These are phyloP conservation scores for Esox lucius DNA, from an alignment of 2,797 vertebrate species.

Conservation along the genomic window DNA sequence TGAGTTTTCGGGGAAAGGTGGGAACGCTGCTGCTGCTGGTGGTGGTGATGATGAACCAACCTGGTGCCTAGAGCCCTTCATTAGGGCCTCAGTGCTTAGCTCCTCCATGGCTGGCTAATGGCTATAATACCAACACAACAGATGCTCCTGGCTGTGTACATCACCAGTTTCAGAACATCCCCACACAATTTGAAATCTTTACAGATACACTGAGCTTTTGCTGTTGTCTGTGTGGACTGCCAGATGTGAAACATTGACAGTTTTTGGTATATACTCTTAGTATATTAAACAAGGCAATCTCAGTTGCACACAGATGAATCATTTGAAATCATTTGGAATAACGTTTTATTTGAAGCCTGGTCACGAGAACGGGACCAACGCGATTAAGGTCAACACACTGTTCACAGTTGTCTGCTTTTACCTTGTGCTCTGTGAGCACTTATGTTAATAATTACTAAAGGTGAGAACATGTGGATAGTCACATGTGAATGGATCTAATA, in stretches of 20 bases:
- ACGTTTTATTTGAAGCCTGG: neutral
- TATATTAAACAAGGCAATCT: neutral
- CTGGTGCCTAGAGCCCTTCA: slow-evolving; percentile 30
- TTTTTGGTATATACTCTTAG: neutral
- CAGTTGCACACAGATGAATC: neutral
- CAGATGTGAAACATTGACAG: neutral
- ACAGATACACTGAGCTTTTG: neutral
- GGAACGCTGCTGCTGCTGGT: slow-evolving; percentile 45
- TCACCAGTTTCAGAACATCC: neutral
- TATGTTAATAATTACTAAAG: neutral
- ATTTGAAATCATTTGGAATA: neutral
- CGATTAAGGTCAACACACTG: neutral
- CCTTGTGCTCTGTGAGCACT: neutral
- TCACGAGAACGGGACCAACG: neutral
- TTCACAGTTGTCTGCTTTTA: neutral
- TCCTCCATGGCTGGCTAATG: neutral
- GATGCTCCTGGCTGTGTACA: neutral
- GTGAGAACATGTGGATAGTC: slow-evolving; percentile 1
- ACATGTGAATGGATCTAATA: neutral
- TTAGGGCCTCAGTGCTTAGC: slow-evolving; percentile 24
- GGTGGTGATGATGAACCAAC: slow-evolving; percentile 44
- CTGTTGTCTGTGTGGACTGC: neutral
- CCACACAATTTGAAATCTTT: neutral
- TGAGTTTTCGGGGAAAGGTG: slow-evolving; percentile 51
- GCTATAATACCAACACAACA: neutral